Evolutionary conservation across 2,888 invertebrate genomes (phyloP), one percentile per base, ranked within the genome.

Genomic region (Ethmia dodecea): DNA sequence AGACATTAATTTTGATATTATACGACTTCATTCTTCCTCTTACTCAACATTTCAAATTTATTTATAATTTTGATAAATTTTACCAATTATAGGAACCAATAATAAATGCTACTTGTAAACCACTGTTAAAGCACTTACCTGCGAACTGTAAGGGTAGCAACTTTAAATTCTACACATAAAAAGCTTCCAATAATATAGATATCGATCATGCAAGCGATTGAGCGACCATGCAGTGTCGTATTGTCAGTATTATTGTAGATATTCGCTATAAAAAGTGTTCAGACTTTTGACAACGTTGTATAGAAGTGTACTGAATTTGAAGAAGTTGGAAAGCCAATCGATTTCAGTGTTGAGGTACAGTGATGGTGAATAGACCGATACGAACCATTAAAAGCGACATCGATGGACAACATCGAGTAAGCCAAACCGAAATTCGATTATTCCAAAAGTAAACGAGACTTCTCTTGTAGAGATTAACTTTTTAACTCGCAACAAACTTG

Each of bases 381-480:
- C 74, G 75, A 80, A 80, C 80, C 80, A 80, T 73, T 73, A 71
- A 79, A 86, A 86, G 86, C 86, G 72, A 86, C 86, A 86, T 75
- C 80, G 80, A 86, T 60, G 60, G 68, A 86, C 86, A 84, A 86
- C 84, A 86, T 78, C 79, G 64, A 86, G 51, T 55, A 71, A 78
- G 67, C 66, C 52, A 65, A 76, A 78, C 76, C 72, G 75, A 83
- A 62, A 52, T 57, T 55, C 55, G 49, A 4, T 10, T 13, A 20
- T 26, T 26, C 36, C 31, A 31, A 35, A 26, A 13, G 13, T 18
- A 15, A 26, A 28, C 2, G 3, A 12, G 41, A 48, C 25, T 9
- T 5, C 25, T 25, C 2, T 11, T 30, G 3, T 16, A 32, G 28
- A 30, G 1, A n/a, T 16, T 6, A 12, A 5, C 3, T 28, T 10